These are phyloP conservation scores for Drosophila mulleri DNA, from an alignment of 2,888 invertebrate genomes.

Conservation along the genomic window DNA sequence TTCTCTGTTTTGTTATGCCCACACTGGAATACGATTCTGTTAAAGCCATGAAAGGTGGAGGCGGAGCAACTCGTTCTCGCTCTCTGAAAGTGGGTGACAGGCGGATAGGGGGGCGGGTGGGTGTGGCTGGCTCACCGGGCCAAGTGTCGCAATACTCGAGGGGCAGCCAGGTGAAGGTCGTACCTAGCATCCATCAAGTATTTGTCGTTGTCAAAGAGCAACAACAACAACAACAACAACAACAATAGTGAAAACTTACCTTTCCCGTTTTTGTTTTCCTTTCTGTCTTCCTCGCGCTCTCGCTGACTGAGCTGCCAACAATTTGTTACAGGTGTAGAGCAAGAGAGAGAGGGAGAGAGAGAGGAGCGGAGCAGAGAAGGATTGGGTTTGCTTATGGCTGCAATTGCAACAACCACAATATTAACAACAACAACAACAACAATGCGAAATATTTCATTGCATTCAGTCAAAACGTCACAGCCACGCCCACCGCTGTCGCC, in stretches of 20 bases:
- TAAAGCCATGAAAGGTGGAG: no score
- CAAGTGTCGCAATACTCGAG: slow-evolving; percentile 15
- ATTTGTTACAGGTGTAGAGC: slow-evolving; percentile 18
- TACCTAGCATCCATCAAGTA: slow-evolving; percentile 49
- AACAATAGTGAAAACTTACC: not conserved
- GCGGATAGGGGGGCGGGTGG: not conserved
- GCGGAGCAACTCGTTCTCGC: not conserved
- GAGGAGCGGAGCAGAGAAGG: not conserved
- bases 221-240: slow-evolving; percentile 20
- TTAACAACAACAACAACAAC: slow-evolving; percentile 17
- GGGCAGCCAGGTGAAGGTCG: slow-evolving; percentile 56
- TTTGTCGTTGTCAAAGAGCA: slow-evolving; percentile 40
- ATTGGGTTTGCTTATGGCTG: slow-evolving; percentile 16
- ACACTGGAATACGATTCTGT: not conserved
- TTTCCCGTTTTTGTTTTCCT: slow-evolving; percentile 11
- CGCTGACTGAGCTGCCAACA: slow-evolving; percentile 41
- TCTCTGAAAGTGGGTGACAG: not conserved
- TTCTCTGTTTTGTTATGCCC: not conserved
- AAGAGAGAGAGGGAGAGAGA: not conserved
- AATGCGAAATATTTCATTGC: slow-evolving; percentile 53
- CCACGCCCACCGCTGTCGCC: slow-evolving; percentile 16
- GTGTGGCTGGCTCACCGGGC: not conserved
- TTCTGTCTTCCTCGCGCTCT: slow-evolving; percentile 32
- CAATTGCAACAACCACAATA: slow-evolving; percentile 20
- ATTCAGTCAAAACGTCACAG: slow-evolving; percentile 43